Evolutionary conservation across 2,797 vertebrate genomes (phyloP).

Genomic region (Mycteria americana): DNA sequence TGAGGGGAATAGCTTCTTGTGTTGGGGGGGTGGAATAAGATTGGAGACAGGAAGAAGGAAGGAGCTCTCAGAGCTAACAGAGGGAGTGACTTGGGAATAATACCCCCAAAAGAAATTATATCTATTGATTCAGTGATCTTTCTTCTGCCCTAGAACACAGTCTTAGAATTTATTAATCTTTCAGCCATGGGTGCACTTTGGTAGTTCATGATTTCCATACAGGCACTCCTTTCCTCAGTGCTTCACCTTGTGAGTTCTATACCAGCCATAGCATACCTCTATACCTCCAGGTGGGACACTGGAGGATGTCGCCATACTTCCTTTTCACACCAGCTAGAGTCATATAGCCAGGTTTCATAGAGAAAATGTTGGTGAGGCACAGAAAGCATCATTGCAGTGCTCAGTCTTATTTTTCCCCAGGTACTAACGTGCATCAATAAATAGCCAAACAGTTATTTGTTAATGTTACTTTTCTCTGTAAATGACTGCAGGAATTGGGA

Average conservation of each 20-base stretch:
- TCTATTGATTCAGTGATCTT: neutral
- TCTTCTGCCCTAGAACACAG: neutral
- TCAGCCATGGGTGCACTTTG: neutral
- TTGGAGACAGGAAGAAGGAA: neutral
- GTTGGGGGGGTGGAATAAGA: neutral
- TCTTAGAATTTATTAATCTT: neutral
- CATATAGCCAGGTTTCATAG: neutral
- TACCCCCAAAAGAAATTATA: fast-evolving
- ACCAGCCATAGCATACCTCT: neutral
- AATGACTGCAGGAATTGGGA: neutral
- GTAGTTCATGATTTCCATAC: neutral
- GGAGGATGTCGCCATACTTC: neutral
- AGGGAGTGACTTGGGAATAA: neutral
- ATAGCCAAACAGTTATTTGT: neutral
- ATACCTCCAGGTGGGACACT: too few species aligned
- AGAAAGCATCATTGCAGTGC: neutral
- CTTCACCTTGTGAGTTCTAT: neutral
- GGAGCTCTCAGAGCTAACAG: neutral
- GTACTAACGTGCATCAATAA: neutral
- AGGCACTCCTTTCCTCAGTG: neutral
- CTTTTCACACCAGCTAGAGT: neutral
- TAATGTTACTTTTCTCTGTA: neutral
- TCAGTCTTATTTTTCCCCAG: neutral
- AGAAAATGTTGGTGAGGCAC: neutral
- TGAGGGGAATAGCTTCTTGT: neutral